These are phyloP conservation scores for Torymus aiolomorphi DNA, from an alignment of 2,888 invertebrate genomes.

Conservation along the genomic window DNA sequence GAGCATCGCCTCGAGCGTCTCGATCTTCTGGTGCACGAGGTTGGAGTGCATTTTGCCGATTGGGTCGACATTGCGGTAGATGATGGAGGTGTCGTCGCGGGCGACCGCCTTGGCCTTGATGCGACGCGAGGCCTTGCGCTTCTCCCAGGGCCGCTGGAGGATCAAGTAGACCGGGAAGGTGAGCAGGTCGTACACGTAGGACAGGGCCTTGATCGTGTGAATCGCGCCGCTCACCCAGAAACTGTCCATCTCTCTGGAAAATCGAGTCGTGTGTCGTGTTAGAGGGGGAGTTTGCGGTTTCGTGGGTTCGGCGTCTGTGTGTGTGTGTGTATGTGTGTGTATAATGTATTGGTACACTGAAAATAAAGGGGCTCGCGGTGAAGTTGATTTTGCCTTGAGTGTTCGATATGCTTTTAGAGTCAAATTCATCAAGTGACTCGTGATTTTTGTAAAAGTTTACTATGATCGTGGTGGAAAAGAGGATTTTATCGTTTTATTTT, in stretches of 20 bases:
- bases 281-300: not conserved
- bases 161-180: constrained; percentile 93
- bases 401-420: too few relatives aligned
- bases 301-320: not conserved
- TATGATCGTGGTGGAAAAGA: too few relatives aligned
- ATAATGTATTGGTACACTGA: too few relatives aligned
- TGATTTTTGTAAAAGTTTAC: too few relatives aligned
- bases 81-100: constrained; percentile 81
- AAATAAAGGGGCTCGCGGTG: too few relatives aligned
- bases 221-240: constrained; percentile 82
- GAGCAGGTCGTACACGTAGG: constrained; percentile 92
- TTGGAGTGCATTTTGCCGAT: constrained; percentile 85
- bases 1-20: constrained; percentile 90
- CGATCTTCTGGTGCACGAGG: constrained; percentile 85
- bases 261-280: not conserved
- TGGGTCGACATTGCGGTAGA: constrained; percentile 84
- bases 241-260: constrained; percentile 79
- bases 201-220: constrained; percentile 86
- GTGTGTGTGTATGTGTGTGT: too few relatives aligned
- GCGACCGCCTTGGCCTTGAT: constrained; percentile 86
- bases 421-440: too few relatives aligned
- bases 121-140: constrained; percentile 84
- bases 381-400: too few relatives aligned
- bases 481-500: too few relatives aligned
- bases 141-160: constrained; percentile 91